phyloP scores from a whole-genome alignment of 2,888 invertebrate genomes.

The Mermis nigrescens region DNA sequence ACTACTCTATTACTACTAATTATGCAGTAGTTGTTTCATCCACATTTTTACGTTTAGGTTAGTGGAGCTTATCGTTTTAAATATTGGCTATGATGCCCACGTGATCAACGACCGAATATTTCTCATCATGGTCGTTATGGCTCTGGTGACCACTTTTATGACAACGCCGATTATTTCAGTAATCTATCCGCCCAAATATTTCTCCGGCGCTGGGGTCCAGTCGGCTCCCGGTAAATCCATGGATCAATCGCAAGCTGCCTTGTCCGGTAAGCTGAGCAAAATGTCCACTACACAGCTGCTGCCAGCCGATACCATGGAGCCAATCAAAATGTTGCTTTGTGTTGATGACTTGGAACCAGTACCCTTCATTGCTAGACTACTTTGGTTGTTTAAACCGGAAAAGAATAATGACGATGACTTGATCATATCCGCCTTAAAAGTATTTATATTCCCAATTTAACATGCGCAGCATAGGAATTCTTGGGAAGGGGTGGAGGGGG shows the following conservation, averaged over 20 bases:
- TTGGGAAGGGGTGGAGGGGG: too few relatives aligned
- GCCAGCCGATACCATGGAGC: not conserved
- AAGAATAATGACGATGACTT: not conserved
- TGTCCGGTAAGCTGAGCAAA: not conserved
- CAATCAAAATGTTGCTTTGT: conserved; percentile 10
- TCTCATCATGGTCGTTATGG: conserved; percentile 14
- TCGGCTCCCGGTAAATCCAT: not conserved
- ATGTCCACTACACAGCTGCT: not conserved
- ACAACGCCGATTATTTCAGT: conserved; percentile 13
- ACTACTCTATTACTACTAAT: not conserved
- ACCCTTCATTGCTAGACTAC: conserved; percentile 7
- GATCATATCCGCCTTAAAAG: not conserved
- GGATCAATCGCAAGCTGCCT: not conserved
- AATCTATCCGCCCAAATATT: conserved; percentile 15
- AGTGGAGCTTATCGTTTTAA: conserved; percentile 14
- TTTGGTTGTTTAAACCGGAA: conserved; percentile 12
- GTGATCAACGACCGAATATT: conserved; percentile 15
- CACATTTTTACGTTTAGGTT: conserved; percentile 12
- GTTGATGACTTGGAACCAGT: conserved; percentile 13
- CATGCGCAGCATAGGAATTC: too few relatives aligned
- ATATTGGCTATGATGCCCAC: conserved; percentile 13
- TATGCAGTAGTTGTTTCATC: not conserved
- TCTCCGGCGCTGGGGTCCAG: not conserved
- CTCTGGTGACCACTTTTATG: conserved; percentile 15
- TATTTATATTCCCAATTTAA: too few relatives aligned